A percentile compares a stretch with the other conserved stretches of the same genome.
Evolutionary conservation across 1,140 invertebrate genomes (phyloP).

Genomic region (Polyergus mexicanus): DNA sequence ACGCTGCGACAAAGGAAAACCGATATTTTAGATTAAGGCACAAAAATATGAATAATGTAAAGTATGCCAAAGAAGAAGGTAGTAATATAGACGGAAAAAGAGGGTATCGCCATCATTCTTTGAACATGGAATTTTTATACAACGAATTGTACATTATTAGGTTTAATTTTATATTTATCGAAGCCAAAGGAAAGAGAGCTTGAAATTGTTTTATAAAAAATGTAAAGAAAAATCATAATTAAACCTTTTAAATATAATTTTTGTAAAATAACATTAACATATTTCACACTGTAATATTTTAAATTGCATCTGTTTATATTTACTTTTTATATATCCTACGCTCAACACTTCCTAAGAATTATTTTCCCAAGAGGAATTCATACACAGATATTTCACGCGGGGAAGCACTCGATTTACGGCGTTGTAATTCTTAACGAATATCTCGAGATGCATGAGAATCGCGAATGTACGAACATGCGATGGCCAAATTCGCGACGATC

Average conservation of each 20-base stretch:
- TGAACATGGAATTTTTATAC: neutral
- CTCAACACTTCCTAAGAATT: neutral
- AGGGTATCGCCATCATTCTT: neutral
- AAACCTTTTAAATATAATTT: neutral
- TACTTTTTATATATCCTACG: neutral
- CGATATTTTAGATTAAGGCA: slow-evolving; percentile 43
- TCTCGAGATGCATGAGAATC: neutral
- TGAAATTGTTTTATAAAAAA: neutral
- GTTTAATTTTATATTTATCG: neutral
- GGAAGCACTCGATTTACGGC: slow-evolving; percentile 3
- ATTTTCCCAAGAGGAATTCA: neutral
- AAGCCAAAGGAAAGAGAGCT: neutral
- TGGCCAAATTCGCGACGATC: neutral
- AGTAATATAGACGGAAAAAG: neutral
- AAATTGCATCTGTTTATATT: neutral
- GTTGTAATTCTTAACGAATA: slow-evolving; percentile 24
- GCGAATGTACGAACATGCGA: neutral
- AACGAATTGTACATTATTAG: slow-evolving; percentile 1
- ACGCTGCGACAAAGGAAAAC: slow-evolving; percentile 37
- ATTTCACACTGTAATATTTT: neutral
- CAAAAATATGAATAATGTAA: slow-evolving; percentile 47
- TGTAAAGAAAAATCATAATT: neutral
- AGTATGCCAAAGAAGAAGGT: neutral
- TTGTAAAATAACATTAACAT: neutral
- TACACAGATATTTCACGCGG: neutral